Evolutionary conservation across 2,888 invertebrate genomes (phyloP).

Genomic region (Cephus spinipes): DNA sequence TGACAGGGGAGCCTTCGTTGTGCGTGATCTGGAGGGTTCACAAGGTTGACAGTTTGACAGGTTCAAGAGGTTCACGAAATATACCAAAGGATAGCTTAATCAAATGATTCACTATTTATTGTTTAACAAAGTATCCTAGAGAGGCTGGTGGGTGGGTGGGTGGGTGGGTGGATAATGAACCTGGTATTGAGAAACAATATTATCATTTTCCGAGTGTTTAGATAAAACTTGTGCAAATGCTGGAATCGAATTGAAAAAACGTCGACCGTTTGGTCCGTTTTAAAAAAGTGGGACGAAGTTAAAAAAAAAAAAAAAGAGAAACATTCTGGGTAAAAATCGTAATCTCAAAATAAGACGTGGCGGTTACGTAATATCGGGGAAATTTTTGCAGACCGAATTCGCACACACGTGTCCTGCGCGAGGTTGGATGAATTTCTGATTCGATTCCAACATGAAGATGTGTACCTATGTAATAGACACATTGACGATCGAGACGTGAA

Average conservation of each 20-base stretch:
- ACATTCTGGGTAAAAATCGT: no score
- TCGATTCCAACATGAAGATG: slow-evolving; percentile 56
- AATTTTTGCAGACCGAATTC: no score
- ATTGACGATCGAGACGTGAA: slow-evolving; percentile 53
- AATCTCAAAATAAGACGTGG: no score
- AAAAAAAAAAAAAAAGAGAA: slow-evolving; percentile 13
- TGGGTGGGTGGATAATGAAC: slow-evolving; percentile 41
- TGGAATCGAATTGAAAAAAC: slow-evolving; percentile 48
- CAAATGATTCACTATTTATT: slow-evolving; percentile 53
- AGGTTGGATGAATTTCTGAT: slow-evolving; percentile 19
- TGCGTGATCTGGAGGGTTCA: no score
- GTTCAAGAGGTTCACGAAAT: slow-evolving; percentile 37
- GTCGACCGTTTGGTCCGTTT: slow-evolving; percentile 4
- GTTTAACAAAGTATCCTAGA: slow-evolving; percentile 50
- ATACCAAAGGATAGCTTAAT: slow-evolving; percentile 55
- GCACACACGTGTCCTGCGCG: no score
- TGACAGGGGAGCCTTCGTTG: not conserved
- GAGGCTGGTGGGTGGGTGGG: not conserved
- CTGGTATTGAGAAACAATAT: slow-evolving; percentile 36
- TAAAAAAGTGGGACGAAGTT: slow-evolving; percentile 13
- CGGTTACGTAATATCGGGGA: no score
- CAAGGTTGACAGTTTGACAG: not conserved
- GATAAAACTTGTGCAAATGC: slow-evolving; percentile 43
- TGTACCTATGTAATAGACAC: slow-evolving; percentile 59
- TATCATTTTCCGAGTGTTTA: slow-evolving; percentile 4